These are phyloP conservation scores for Emydocephalus ijimae DNA, from an alignment of 2,113 vertebrate genomes.

Conservation along the genomic window DNA sequence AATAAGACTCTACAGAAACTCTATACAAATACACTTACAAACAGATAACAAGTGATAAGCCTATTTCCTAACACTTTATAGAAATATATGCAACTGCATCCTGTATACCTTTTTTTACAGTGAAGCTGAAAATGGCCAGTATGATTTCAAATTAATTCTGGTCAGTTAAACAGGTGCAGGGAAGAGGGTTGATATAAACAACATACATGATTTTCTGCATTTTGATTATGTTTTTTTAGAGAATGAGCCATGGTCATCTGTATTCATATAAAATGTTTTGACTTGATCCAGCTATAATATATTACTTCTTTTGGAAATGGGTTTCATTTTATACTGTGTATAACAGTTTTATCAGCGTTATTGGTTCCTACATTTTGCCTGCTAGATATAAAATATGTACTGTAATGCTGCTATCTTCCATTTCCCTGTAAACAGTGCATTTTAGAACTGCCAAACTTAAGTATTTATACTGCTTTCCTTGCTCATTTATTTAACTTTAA, in stretches of 20 bases:
- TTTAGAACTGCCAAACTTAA: slow-evolving; percentile 62
- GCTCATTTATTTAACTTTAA: slow-evolving; percentile 72
- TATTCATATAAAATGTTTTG: slow-evolving; percentile 39
- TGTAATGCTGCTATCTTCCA: slow-evolving; percentile 56
- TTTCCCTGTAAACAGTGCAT: slow-evolving; percentile 69
- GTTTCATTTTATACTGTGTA: slow-evolving; percentile 44
- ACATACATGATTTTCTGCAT: not conserved
- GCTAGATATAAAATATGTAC: slow-evolving; percentile 60
- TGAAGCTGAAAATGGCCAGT: not conserved
- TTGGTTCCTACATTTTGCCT: slow-evolving; percentile 55
- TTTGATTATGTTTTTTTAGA: slow-evolving; percentile 40
- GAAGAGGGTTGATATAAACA: not conserved
- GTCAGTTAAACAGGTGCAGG: not conserved
- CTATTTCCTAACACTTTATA: not conserved
- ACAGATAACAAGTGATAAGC: not conserved
- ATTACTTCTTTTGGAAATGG: slow-evolving; percentile 50
- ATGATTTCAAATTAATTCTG: not conserved
- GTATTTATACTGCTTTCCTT: slow-evolving; percentile 65
- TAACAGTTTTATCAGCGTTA: slow-evolving; percentile 64
- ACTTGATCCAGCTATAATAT: slow-evolving; percentile 50
- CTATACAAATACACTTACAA: too few relatives aligned
- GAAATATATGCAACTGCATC: not conserved
- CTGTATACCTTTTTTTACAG: not conserved
- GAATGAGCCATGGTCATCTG: slow-evolving; percentile 38
- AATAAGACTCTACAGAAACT: not conserved